Evolutionary conservation across 37 sponge, comb jelly and placozoan species (phyloP), one percentile per base, ranked within the genome.

Genomic region (Bolinopsis microptera): DNA sequence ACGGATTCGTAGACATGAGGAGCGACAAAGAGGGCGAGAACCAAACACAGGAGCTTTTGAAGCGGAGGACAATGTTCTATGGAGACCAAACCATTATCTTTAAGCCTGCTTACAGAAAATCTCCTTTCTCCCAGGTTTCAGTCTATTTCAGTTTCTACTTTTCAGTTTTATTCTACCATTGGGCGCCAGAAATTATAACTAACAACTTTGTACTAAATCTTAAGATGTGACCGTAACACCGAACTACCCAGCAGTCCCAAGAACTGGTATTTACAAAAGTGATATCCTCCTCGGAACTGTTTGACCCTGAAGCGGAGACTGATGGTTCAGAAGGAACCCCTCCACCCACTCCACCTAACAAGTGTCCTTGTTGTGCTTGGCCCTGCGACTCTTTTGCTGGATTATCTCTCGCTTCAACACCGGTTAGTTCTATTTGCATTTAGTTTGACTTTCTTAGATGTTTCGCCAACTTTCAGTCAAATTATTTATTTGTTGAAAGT

Each of bases 1-100:
- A 32, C 36, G 80, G 80, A 1, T 77, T 77, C 36, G 80, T 77
- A 16, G 80, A 77, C 80, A 77, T 77, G 80, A 77, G 35, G 1
- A 18, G 37, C 18, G 80, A 77, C 80, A 32, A 35, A 9, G 35
- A 27, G 33, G 80, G 80, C 18, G 80, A 77, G 35, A 77, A 16
- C 2, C 80, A 77, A 36, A 32, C 80, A 33, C 1, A 35, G 80
- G 36, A 77, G 0, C 80, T 77, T 32, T 16, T 77, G 33, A 48
- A 48, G 13, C 35, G 1, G 80, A 77, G 33, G 36, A 77, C 21
- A 1, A 13, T 77, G 35, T 18, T 77, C 35, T 32, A 32, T 18
- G 21, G 37, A 32, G 36, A 32, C 27, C 80, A 77, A 21, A 77
- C 33, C 9, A 77, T 77, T 18, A 36, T 77, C 35, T 77, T 77